These are phyloP conservation scores for Cotesia chilonis DNA, from an alignment of 1,140 invertebrate species.

Conservation along the genomic window DNA sequence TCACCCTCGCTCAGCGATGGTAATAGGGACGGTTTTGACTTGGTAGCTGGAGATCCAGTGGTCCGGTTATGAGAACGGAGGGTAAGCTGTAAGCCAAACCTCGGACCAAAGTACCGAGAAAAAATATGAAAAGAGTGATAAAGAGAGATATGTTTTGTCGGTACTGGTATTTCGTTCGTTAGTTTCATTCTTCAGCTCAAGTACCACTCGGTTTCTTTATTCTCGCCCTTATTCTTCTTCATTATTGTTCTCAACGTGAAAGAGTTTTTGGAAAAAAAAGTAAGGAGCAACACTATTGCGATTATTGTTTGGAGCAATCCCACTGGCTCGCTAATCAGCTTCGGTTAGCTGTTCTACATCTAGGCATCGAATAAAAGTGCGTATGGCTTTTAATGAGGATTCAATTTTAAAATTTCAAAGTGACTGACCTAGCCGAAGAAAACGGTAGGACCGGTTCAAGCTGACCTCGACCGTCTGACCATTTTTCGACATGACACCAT, in stretches of 20 bases:
- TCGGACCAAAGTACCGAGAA: slow-evolving; percentile 16
- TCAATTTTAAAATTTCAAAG: slow-evolving; percentile 43
- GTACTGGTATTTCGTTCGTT: slow-evolving; percentile 48
- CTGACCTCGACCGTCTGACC: slow-evolving; percentile 16
- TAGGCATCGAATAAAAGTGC: neutral
- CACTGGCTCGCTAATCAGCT: too few species aligned
- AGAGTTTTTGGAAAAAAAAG: neutral
- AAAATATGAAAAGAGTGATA: slow-evolving; percentile 18
- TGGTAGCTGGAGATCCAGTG: slow-evolving; percentile 17
- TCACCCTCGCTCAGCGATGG: slow-evolving; percentile 47
- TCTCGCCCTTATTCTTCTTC: slow-evolving; percentile 20
- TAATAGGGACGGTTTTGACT: slow-evolving; percentile 34
- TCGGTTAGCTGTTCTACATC: too few species aligned
- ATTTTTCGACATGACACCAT: neutral
- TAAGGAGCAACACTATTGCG: slow-evolving; percentile 3
- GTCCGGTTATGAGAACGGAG: slow-evolving; percentile 46
- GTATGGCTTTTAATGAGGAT: slow-evolving; percentile 50
- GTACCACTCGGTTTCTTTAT: slow-evolving; percentile 28
- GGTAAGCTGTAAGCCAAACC: slow-evolving; percentile 6
- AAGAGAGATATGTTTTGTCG: slow-evolving; percentile 36
- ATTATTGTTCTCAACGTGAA: slow-evolving; percentile 3
- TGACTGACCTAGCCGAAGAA: slow-evolving; percentile 56
- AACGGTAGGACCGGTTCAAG: slow-evolving; percentile 14
- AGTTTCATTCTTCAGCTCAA: slow-evolving; percentile 44
- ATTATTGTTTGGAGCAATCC: neutral